Evolutionary conservation across 1,140 invertebrate genomes (phyloP).

Genomic region (honey bee (Apis mellifera)): Amel_HAv3.1 CM009943.2:525501-526000

Average conservation of each 20-base stretch:
- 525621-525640: slow-evolving; percentile 14
- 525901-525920: not conserved
- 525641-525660: slow-evolving; percentile 44
- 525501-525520: too few relatives aligned
- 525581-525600: not conserved
- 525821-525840: too few relatives aligned
- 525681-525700: not conserved
- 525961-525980: too few relatives aligned
- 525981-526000: too few relatives aligned
- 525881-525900: not conserved
- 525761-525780: slow-evolving; percentile 31
- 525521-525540: too few relatives aligned
- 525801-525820: too few relatives aligned
- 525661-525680: slow-evolving; percentile 39
- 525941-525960: too few relatives aligned
- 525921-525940: too few relatives aligned
- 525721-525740: slow-evolving; percentile 34
- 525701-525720: too few relatives aligned
- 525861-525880: slow-evolving; percentile 11
- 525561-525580: too few relatives aligned
- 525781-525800: too few relatives aligned
- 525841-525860: not conserved
- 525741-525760: slow-evolving; percentile 23
- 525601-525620: slow-evolving; percentile 22
- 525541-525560: too few relatives aligned